A percentile compares a stretch with the other conserved stretches of the same genome.
These are phyloP conservation scores for Gila robusta DNA, from an alignment of 2,797 vertebrate species.

Conservation along the genomic window DNA sequence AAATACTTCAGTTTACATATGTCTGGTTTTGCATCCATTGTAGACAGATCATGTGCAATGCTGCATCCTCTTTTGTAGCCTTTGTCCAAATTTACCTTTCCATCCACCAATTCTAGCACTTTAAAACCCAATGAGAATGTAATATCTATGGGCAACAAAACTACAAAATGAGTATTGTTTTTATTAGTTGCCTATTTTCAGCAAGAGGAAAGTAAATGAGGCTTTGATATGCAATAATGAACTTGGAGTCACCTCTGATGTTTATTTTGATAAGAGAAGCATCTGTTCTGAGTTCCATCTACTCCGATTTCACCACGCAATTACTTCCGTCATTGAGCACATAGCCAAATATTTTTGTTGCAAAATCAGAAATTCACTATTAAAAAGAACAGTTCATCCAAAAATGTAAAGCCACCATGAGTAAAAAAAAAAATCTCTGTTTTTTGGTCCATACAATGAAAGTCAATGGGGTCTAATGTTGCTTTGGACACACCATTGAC, in stretches of 20 bases:
- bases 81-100: background rate
- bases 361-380: background rate
- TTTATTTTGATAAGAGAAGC: slow-evolving; percentile 23
- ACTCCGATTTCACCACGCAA: background rate
- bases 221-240: slow-evolving; percentile 39
- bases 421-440: background rate
- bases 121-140: background rate
- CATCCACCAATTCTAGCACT: background rate
- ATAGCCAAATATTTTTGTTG: background rate
- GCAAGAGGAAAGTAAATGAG: background rate
- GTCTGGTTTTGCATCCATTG: background rate
- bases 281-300: slow-evolving; percentile 36
- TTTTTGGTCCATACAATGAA: background rate
- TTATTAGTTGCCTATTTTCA: background rate
- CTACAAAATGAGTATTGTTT: background rate
- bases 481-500: background rate
- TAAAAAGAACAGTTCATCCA: background rate
- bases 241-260: slow-evolving; percentile 34
- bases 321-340: slow-evolving; percentile 44
- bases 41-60: background rate
- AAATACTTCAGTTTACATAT: background rate
- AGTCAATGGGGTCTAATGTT: background rate
- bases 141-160: background rate
- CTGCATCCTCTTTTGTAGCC: background rate
- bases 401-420: background rate